phyloP scores from a whole-genome alignment of 2,888 invertebrate genomes.

The Drosophila macrospina region DNA sequence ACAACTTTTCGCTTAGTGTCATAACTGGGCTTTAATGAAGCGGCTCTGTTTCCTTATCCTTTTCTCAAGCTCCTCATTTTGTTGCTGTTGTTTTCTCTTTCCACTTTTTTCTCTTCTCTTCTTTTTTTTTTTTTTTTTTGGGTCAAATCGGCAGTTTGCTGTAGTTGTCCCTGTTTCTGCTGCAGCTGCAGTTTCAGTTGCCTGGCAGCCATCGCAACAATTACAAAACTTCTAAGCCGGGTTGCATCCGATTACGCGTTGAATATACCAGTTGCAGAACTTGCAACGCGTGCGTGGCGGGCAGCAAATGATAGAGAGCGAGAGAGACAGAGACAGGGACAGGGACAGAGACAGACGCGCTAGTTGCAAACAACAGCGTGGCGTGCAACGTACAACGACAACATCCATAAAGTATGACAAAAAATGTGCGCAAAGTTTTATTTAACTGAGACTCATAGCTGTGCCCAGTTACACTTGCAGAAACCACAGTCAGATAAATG shows the following conservation, averaged over 20 bases:
- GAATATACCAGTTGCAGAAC: conserved; percentile 25
- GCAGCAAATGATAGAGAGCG: no score
- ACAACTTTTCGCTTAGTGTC: conserved; percentile 66
- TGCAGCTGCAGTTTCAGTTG: conserved; percentile 20
- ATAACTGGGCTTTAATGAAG: conserved; percentile 71
- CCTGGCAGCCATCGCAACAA: conserved; percentile 71
- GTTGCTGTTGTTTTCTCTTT: conserved; percentile 8
- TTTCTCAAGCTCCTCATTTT: conserved; percentile 1
- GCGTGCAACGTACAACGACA: conserved; percentile 32
- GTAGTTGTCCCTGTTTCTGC: conserved; percentile 25
- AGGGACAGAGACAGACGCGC: conserved; percentile 3
- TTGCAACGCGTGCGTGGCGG: no score
- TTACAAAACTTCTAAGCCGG: conserved; percentile 75
- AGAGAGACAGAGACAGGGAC: not conserved
- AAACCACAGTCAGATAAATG: conserved; percentile 23
- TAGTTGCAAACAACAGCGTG: conserved; percentile 51
- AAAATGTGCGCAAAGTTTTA: conserved; percentile 68
- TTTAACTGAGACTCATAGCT: conserved; percentile 53
- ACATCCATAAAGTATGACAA: conserved; percentile 68
- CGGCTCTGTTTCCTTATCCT: conserved; percentile 37
- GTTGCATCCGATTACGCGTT: conserved; percentile 61
- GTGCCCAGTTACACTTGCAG: conserved; percentile 35
- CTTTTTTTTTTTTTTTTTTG: conserved; percentile 16
- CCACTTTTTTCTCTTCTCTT: not conserved
- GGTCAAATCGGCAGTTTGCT: conserved; percentile 50